phyloP scores from a whole-genome alignment of 2,797 vertebrate species.

The Thaleichthys pacificus region DNA sequence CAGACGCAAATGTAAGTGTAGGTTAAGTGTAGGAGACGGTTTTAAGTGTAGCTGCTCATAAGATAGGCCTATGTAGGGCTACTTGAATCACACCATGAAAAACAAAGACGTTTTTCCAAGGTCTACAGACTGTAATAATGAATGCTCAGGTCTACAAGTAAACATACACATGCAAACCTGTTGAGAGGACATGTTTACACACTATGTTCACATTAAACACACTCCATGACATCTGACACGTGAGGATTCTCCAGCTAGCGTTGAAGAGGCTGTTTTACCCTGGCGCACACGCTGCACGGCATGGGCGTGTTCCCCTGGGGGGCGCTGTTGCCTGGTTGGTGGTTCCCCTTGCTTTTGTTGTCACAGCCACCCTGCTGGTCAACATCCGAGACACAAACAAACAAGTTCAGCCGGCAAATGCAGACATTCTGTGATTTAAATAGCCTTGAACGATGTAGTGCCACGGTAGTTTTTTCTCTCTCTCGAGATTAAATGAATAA shows the following conservation, averaged over 20 bases:
- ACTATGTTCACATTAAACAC: not conserved
- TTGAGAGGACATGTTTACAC: not conserved
- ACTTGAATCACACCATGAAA: no score
- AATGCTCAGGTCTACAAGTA: no score
- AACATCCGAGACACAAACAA: constrained; percentile 19
- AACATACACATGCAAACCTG: no score
- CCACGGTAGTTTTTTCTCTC: constrained; percentile 6
- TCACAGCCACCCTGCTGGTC: constrained; percentile 63
- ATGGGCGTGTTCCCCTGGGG: constrained; percentile 65
- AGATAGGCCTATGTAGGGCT: no score
- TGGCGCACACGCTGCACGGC: constrained; percentile 72
- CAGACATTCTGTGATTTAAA: constrained; percentile 5
- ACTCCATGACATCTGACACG: not conserved
- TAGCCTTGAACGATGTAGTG: constrained; percentile 10
- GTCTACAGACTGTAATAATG: no score
- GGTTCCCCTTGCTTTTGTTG: constrained; percentile 70
- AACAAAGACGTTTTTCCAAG: no score
- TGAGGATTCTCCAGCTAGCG: not conserved
- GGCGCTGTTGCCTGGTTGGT: constrained; percentile 60
- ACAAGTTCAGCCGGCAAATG: constrained; percentile 24
- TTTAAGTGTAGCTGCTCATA: no score
- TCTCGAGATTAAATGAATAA: constrained; percentile 14
- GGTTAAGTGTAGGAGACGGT: no score
- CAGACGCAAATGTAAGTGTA: no score
- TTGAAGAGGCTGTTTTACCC: constrained; percentile 57